Evolutionary conservation across 2,113 vertebrate genomes (phyloP).

Genomic region (Chaetodon auriga): DNA sequence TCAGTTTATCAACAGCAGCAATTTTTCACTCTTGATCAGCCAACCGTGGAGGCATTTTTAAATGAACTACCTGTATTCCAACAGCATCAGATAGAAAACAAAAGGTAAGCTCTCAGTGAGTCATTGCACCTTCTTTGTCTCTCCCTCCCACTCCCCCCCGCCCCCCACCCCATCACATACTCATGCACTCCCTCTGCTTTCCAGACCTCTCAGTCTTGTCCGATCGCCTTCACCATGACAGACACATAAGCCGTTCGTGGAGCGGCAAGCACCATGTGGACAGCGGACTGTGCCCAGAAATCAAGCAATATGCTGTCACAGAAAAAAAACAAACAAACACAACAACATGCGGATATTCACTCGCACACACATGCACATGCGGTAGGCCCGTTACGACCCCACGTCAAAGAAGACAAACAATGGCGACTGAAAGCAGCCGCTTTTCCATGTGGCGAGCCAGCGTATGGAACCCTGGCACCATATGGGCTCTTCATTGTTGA

Average conservation of each 20-base stretch:
- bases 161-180: slow-evolving; percentile 35
- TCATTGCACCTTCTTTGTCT: slow-evolving; percentile 52
- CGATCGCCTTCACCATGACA: slow-evolving; percentile 67
- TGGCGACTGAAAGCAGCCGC: slow-evolving; percentile 55
- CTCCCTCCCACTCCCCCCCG: slow-evolving; percentile 19
- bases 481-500: slow-evolving; percentile 79
- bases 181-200: slow-evolving; percentile 37
- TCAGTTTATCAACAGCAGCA: slow-evolving; percentile 74
- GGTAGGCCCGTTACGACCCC: slow-evolving; percentile 63
- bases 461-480: slow-evolving; percentile 67
- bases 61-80: slow-evolving; percentile 69
- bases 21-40: slow-evolving; percentile 76
- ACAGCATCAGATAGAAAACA: slow-evolving; percentile 57
- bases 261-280: slow-evolving; percentile 74
- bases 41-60: slow-evolving; percentile 64
- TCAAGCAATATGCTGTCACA: slow-evolving; percentile 74
- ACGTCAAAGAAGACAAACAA: slow-evolving; percentile 81
- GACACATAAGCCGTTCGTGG: slow-evolving; percentile 71
- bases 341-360: slow-evolving; percentile 37
- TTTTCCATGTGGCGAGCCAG: slow-evolving; percentile 71
- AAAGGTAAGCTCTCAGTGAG: slow-evolving; percentile 54
- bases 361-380: slow-evolving; percentile 42
- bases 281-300: slow-evolving; percentile 76
- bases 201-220: slow-evolving; percentile 63
- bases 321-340: slow-evolving; percentile 54